phyloP scores from a whole-genome alignment of 2,797 vertebrate genomes.

The Cynodonichthys magdalenae region DNA sequence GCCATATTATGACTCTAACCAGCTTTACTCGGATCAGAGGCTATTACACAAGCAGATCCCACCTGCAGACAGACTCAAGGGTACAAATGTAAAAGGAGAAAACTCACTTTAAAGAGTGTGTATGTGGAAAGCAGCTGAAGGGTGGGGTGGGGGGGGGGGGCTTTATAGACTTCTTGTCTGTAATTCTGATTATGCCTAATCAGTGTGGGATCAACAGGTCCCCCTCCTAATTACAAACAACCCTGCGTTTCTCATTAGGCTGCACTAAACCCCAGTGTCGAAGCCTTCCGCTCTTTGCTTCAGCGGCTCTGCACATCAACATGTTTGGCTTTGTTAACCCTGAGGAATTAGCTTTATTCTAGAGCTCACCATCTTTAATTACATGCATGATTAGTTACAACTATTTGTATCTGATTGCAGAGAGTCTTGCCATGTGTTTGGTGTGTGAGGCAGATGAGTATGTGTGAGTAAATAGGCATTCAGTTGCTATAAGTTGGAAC shows the following conservation, averaged over 20 bases:
- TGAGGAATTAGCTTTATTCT: constrained; percentile 61
- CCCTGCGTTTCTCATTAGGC: constrained; percentile 35
- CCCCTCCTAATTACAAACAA: constrained; percentile 24
- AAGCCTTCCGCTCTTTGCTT: constrained; percentile 40
- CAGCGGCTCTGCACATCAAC: constrained; percentile 47
- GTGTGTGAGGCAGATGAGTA: not conserved
- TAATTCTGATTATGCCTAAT: constrained; percentile 53
- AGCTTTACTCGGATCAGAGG: constrained; percentile 58
- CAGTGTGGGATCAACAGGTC: constrained; percentile 23
- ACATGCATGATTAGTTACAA: constrained; percentile 52
- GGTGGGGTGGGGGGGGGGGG: not conserved
- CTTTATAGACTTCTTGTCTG: constrained; percentile 23
- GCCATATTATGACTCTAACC: constrained; percentile 47
- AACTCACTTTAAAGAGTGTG: not conserved
- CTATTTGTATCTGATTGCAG: constrained; percentile 34
- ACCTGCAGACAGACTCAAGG: constrained; percentile 31
- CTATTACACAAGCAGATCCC: constrained; percentile 47
- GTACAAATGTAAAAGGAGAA: constrained; percentile 14
- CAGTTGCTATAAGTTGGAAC: constrained; percentile 20
- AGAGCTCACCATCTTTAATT: constrained; percentile 63
- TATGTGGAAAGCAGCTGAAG: constrained; percentile 9
- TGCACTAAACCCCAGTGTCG: constrained; percentile 33
- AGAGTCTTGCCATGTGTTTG: constrained; percentile 19
- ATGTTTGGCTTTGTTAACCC: constrained; percentile 57
- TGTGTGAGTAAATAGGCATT: constrained; percentile 9